Evolutionary conservation across 2,113 vertebrate species (phyloP), one percentile per base, ranked within the genome.

Genomic region (Paradisaea rubra): DNA sequence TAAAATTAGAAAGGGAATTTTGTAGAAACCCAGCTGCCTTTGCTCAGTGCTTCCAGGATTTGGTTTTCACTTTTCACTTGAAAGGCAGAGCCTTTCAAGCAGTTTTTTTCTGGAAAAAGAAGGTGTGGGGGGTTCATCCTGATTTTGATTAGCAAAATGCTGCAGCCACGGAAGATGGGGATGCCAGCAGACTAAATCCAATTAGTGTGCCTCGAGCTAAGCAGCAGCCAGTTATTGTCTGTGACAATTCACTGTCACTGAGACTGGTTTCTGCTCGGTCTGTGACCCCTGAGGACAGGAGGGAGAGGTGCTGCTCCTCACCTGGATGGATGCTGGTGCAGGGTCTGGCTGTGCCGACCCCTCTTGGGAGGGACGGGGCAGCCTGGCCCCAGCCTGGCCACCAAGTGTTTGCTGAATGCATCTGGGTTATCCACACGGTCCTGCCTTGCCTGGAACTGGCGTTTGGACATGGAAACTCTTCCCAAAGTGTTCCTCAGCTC

Each of bases 1-100:
- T 92, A 88, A 94, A 95, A 89, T 88, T 74, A 95, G 92, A 86
- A 93, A 63, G 61, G 39, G 63, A 80, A 66, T 24, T 91, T 85
- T 76, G 73, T 33, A 61, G 71, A 82, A 89, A 39, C 47, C 11
- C 23, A 33, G 0, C 8, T 7, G 6, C 22, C 63, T 69, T 47
- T n/a, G 28, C 56, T 39, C 45, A 11, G 30, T 21, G 57, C 57
- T 79, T 35, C 77, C 11, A 42, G 56, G 10, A 9, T 76, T 68
- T 91, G 47, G 16, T 69, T 93, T 92, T 86, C 35, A 4, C 44
- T 33, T 44, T 24, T 59, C n/a, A n/a, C n/a, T 80, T 39, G 12
- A 25, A n/a, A 59, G 71, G 86, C 86, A 96, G 85, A 94, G 30
- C 56, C 77, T 72, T 63, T 63, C 35, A 80, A 89, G 25, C 66